phyloP scores from a whole-genome alignment of 2,797 vertebrate genomes.

The Pangasius sanitwongsei region DNA sequence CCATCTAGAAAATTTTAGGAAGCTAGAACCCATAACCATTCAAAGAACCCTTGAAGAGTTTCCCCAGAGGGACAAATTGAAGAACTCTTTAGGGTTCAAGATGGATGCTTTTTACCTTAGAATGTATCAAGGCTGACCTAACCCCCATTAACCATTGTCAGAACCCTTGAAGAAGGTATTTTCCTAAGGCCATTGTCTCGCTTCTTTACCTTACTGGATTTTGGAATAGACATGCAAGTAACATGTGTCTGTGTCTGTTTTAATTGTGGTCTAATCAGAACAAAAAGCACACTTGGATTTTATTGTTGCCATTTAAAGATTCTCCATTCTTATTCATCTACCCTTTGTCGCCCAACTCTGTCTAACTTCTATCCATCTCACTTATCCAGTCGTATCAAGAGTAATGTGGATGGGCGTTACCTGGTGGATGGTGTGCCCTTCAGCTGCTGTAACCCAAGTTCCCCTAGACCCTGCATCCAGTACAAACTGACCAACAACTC shows the following conservation, averaged over 20 bases:
- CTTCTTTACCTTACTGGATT: too few species aligned
- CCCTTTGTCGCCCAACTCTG: neutral
- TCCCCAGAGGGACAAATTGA: neutral
- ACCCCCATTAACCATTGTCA: too few species aligned
- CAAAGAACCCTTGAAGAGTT: neutral
- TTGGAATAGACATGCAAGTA: neutral
- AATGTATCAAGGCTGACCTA: neutral
- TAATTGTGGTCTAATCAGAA: neutral
- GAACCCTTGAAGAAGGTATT: neutral
- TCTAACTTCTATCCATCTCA: neutral
- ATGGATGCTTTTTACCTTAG: neutral
- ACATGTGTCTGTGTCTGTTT: neutral
- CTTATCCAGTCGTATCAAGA: conserved; percentile 76
- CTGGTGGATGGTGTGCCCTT: conserved; percentile 82
- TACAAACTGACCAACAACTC: conserved; percentile 81
- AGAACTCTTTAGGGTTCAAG: neutral
- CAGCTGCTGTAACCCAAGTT: conserved; percentile 84
- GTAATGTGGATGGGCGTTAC: conserved; percentile 83
- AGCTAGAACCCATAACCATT: too few species aligned
- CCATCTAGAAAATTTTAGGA: neutral
- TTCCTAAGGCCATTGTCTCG: neutral
- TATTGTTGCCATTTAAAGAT: neutral
- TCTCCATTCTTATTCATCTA: neutral
- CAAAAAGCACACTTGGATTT: neutral
- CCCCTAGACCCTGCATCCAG: conserved; percentile 83